Evolutionary conservation across 2,888 invertebrate species (phyloP), one percentile per base, ranked within the genome.

Genomic region (Thalpophila matura): DNA sequence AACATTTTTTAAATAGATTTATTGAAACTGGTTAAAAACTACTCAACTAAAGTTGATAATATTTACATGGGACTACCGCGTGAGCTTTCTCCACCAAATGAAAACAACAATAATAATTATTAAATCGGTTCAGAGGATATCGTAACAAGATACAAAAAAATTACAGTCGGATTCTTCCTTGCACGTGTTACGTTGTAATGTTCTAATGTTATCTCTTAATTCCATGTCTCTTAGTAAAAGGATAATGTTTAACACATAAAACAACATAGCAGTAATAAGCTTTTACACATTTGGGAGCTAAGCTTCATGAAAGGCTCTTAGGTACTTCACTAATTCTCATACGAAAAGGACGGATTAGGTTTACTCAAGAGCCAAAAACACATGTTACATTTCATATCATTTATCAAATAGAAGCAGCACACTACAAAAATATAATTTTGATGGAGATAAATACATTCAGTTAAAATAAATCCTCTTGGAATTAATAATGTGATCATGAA

Each of bases 341-440:
- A 47, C 40, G 51, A 43, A 50, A 70, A 63, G 57, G 71, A 47
- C 64, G 49, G 73, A 71, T 71, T 54, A 72, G 7, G 26, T 57
- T 51, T 57, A 42, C 43, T 40, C 33, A 46, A 45, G 43, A 56
- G 20, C 42, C 40, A 69, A 63, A 37, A 69, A 53, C 51, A 53
- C 12, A 31, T 56, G 42, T 56, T 47, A 42, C 16, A 29, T 43
- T 46, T 46, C 40, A 37, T 42, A 22, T 42, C 10, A 47, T 56
- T 46, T 42, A 54, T 37, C 29, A 46, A 47, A 64, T 22, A 31
- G 24, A 55, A 31, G 2, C 2, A 16, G 18, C 4, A n/a, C 14
- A 31, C 1, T 29, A 24, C 16, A 27, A 40, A 61, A 40, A 46
- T 6, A n/a, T 33, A 60, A 40, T 10, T 60, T n/a, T 10, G 1